phyloP scores from a whole-genome alignment of 2,113 vertebrate genomes.

The Elephas maximus region DNA sequence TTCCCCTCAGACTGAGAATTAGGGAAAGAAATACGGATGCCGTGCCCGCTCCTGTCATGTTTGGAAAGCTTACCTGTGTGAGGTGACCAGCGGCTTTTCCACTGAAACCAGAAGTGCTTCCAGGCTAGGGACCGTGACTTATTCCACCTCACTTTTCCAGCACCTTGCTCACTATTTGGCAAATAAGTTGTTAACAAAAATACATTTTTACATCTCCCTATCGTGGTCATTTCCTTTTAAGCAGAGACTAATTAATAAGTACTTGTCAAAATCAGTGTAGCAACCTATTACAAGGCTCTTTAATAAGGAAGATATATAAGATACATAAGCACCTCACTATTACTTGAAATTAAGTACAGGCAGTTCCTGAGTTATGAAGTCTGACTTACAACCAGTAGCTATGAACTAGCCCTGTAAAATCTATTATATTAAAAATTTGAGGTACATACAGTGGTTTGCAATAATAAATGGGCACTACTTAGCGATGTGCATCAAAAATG shows the following conservation, averaged over 20 bases:
- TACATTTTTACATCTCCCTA: neutral
- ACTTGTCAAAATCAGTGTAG: neutral
- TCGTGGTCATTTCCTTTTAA: conserved; percentile 51
- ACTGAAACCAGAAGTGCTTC: neutral
- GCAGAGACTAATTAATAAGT: conserved; percentile 25
- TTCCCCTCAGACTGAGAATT: conserved; percentile 51
- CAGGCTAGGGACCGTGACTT: neutral
- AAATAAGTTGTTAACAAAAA: neutral
- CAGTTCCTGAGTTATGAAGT: too few species aligned
- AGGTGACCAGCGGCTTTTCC: neutral
- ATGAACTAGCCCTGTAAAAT: too few species aligned
- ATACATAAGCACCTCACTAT: conserved; percentile 21
- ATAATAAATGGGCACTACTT: too few species aligned
- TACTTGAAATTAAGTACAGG: conserved; percentile 42
- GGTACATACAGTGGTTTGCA: too few species aligned
- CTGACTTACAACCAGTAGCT: too few species aligned
- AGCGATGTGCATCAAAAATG: too few species aligned
- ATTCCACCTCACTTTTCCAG: neutral
- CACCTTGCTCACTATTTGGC: neutral
- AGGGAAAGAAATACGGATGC: conserved; percentile 15
- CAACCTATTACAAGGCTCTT: neutral
- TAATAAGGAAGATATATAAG: conserved; percentile 40
- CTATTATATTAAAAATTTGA: too few species aligned
- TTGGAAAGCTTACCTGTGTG: neutral
- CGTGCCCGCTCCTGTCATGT: neutral